Percentiles rank a stretch among this genome's conserved stretches.
phyloP scores from a whole-genome alignment of 2,888 invertebrate species.

The Amorpha juglandis region DNA sequence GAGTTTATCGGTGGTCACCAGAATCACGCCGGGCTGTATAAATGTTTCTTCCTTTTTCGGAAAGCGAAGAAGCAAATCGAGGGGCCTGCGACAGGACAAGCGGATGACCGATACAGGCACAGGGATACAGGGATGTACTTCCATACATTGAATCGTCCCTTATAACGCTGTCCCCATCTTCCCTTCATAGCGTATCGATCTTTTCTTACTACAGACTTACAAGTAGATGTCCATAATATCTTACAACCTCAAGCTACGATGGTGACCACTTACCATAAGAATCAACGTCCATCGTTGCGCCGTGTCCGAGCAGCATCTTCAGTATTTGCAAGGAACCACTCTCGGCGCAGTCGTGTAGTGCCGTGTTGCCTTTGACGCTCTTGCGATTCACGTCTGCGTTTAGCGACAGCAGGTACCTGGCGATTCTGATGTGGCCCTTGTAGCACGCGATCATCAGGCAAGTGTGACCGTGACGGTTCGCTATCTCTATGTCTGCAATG shows the following conservation, averaged over 20 bases:
- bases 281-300: slow-evolving; percentile 97
- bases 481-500: slow-evolving; percentile 94
- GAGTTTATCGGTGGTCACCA: no score
- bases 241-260: slow-evolving; percentile 1
- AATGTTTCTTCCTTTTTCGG: no score
- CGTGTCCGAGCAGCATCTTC: slow-evolving; percentile 93
- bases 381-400: slow-evolving; percentile 97
- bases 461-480: slow-evolving; percentile 97
- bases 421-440: slow-evolving; percentile 96
- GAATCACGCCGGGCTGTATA: no score
- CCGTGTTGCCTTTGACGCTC: slow-evolving; percentile 96
- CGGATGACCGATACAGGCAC: no score
- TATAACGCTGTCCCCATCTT: no score
- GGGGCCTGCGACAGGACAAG: no score
- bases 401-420: slow-evolving; percentile 92
- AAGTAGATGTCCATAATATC: not conserved
- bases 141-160: no score
- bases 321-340: slow-evolving; percentile 97
- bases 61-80: no score
- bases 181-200: no score
- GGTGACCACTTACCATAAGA: slow-evolving; percentile 88
- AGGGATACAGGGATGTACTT: no score
- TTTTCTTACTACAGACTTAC: not conserved
- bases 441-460: slow-evolving; percentile 99
- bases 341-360: slow-evolving; percentile 99